These are phyloP conservation scores for Nomada goodeniana DNA, from an alignment of 2,888 invertebrate genomes.

Conservation along the genomic window DNA sequence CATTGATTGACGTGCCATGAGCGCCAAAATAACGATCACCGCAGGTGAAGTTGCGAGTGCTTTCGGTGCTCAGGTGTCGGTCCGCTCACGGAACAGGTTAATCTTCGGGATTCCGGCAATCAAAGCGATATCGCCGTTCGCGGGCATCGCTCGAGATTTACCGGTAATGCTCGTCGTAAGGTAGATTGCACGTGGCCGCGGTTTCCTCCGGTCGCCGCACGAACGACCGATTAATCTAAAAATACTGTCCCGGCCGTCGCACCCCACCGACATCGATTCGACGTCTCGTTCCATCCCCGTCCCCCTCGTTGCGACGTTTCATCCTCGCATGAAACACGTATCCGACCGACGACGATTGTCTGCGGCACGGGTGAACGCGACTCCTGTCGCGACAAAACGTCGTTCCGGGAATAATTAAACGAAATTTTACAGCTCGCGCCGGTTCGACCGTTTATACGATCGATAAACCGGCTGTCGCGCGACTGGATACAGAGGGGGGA, in stretches of 20 bases:
- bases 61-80: conserved; percentile 50
- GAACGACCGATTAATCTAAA: conserved; percentile 80
- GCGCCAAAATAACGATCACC: conserved; percentile 10
- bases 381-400: conserved; percentile 51
- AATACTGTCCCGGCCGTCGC: conserved; percentile 74
- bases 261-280: conserved; percentile 12
- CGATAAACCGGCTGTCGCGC: conserved; percentile 69
- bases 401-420: conserved; percentile 72
- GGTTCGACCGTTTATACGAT: conserved; percentile 69
- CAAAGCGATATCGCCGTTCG: conserved; percentile 73
- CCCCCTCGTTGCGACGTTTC: not conserved
- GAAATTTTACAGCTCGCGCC: conserved; percentile 66
- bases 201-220: conserved; percentile 71
- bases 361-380: conserved; percentile 21
- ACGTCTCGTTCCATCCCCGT: conserved; percentile 5
- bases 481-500: conserved; percentile 43
- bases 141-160: conserved; percentile 77
- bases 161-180: conserved; percentile 79
- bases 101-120: conserved; percentile 76
- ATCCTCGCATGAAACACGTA: not conserved
- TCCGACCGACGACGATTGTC: conserved; percentile 54
- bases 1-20: conserved; percentile 1
- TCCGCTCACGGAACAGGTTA: conserved; percentile 75
- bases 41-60: conserved; percentile 50
- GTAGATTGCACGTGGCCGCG: conserved; percentile 67